phyloP scores from a whole-genome alignment of 2,888 invertebrate species.

The Drosophila melanosoma region DNA sequence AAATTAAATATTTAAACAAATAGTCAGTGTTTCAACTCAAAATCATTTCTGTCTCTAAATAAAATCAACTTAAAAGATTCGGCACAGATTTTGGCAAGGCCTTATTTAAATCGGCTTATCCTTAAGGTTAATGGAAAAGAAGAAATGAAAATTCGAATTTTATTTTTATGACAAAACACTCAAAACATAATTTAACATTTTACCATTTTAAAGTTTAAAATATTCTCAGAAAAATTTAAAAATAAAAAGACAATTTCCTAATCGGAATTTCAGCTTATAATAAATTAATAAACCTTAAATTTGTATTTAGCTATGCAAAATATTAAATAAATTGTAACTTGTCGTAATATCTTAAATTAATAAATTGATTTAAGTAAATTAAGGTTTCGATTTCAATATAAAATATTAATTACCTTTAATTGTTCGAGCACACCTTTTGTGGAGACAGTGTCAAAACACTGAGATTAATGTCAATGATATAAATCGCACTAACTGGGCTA shows the following conservation, averaged over 20 bases:
- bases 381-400: conserved; percentile 16
- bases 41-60: background rate
- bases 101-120: background rate
- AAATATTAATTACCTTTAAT: conserved; percentile 24
- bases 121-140: background rate
- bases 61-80: background rate
- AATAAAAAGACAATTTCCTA: background rate
- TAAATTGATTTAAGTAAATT: background rate
- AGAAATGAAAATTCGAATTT: background rate
- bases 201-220: background rate
- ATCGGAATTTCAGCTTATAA: background rate
- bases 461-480: conserved; percentile 22
- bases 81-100: background rate
- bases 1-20: background rate
- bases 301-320: background rate
- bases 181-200: background rate
- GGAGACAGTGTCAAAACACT: conserved; percentile 2
- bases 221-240: rapidly evolving
- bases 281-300: background rate
- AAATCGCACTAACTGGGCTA: conserved; percentile 20
- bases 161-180: background rate
- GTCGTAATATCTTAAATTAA: too few species aligned
- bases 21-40: background rate
- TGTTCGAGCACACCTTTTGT: conserved; percentile 9
- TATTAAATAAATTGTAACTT: background rate